Conservation (phyloP, 2,888 invertebrate genomes). For the Polydesmus complanatus region DNA sequence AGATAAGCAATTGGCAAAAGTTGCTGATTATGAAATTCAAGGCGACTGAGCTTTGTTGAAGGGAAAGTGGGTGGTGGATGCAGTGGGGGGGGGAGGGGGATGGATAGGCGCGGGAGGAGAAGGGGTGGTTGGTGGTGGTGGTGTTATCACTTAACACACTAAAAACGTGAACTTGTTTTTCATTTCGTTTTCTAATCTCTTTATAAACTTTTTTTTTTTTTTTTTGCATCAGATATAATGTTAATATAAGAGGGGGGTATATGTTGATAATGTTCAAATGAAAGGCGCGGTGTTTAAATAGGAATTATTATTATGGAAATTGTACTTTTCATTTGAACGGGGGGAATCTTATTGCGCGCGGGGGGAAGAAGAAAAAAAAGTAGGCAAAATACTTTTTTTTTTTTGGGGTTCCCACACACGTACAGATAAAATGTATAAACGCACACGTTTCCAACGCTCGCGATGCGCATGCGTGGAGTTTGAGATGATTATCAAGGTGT, state of each 20-base stretch:
- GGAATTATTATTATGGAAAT: no score
- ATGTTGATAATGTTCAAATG: no score
- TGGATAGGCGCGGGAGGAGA: no score
- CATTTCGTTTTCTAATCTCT: not conserved
- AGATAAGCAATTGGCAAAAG: slow-evolving; percentile 9
- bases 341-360: no score
- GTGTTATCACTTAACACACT: not conserved
- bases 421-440: not conserved
- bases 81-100: no score
- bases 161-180: slow-evolving; percentile 14
- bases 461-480: not conserved
- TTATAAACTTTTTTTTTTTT: not conserved
- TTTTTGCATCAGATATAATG: not conserved
- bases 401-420: not conserved
- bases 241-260: no score
- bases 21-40: slow-evolving; percentile 11
- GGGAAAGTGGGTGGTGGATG: no score
- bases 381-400: no score
- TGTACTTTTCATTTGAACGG: no score
- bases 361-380: no score
- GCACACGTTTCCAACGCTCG: not conserved
- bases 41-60: slow-evolving; percentile 4
- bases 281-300: no score
- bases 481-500: not conserved
- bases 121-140: no score